These are phyloP conservation scores for Drosophila nigritarsus DNA, from an alignment of 2,888 invertebrate genomes.

Conservation along the genomic window DNA sequence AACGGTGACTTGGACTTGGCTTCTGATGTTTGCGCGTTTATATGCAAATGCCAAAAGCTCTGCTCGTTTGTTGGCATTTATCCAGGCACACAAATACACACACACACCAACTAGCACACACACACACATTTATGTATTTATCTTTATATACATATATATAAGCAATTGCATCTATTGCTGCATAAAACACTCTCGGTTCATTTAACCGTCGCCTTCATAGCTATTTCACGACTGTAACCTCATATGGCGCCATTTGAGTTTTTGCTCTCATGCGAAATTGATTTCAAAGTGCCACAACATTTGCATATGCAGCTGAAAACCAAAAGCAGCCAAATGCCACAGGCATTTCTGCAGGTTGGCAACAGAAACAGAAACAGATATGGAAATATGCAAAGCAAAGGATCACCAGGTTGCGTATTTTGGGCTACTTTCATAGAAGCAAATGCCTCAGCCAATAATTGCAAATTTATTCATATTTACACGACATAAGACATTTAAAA, in stretches of 20 bases:
- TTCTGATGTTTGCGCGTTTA: slow-evolving; percentile 58
- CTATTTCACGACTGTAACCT: neutral
- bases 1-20: slow-evolving; percentile 47
- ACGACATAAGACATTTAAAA: neutral
- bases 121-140: slow-evolving; percentile 5
- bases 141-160: slow-evolving; percentile 16
- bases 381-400: slow-evolving; percentile 20
- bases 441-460: neutral
- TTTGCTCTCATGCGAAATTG: slow-evolving; percentile 48
- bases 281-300: slow-evolving; percentile 40
- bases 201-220: slow-evolving; percentile 50
- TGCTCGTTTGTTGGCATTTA: slow-evolving; percentile 37
- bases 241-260: slow-evolving; percentile 50
- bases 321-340: slow-evolving; percentile 1
- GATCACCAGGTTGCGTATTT: slow-evolving; percentile 23
- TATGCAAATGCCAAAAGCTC: slow-evolving; percentile 62
- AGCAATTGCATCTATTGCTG: slow-evolving; percentile 58
- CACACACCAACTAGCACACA: slow-evolving; percentile 6
- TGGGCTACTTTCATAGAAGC: neutral
- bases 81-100: slow-evolving; percentile 20
- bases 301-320: slow-evolving; percentile 30
- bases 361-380: slow-evolving; percentile 7
- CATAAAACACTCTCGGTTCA: slow-evolving; percentile 76
- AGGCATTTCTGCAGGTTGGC: slow-evolving; percentile 29
- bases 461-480: slow-evolving; percentile 19